Evolutionary conservation across 2,888 invertebrate species (phyloP).

Genomic region (Stenodema calcarata): DNA sequence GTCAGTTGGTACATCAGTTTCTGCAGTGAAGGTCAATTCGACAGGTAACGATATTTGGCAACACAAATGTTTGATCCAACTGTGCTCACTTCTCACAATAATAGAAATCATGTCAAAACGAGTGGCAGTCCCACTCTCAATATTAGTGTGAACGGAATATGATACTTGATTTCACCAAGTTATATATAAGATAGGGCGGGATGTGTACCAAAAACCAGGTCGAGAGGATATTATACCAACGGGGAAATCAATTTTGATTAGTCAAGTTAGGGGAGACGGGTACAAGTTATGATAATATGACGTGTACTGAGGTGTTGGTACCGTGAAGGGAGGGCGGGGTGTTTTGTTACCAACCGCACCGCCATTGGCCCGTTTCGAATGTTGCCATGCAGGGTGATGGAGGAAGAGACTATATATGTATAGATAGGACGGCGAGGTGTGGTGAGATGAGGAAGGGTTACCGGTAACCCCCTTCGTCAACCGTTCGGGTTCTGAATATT

Average conservation of each 20-base stretch:
- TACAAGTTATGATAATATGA: background rate
- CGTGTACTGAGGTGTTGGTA: background rate
- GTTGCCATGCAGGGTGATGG: slow-evolving; percentile 18
- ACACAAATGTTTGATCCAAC: too few relatives aligned
- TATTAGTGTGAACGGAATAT: background rate
- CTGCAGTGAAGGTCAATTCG: too few relatives aligned
- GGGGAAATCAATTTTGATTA: background rate
- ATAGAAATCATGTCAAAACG: background rate
- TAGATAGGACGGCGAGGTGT: background rate
- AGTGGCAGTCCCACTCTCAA: background rate
- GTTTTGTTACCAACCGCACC: slow-evolving; percentile 26
- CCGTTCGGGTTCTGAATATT: background rate
- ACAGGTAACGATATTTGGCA: too few relatives aligned
- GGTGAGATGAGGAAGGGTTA: background rate
- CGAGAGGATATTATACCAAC: background rate
- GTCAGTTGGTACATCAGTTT: too few relatives aligned
- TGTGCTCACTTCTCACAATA: too few relatives aligned
- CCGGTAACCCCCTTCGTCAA: background rate
- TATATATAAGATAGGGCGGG: background rate
- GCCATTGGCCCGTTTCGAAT: slow-evolving; percentile 13
- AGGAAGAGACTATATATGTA: background rate
- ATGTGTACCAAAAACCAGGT: background rate
- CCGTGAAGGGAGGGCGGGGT: background rate
- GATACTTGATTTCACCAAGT: background rate
- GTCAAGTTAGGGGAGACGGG: background rate